Evolutionary conservation across 2,113 vertebrate genomes (phyloP).

Genomic region (Paramormyrops kingsleyae): DNA sequence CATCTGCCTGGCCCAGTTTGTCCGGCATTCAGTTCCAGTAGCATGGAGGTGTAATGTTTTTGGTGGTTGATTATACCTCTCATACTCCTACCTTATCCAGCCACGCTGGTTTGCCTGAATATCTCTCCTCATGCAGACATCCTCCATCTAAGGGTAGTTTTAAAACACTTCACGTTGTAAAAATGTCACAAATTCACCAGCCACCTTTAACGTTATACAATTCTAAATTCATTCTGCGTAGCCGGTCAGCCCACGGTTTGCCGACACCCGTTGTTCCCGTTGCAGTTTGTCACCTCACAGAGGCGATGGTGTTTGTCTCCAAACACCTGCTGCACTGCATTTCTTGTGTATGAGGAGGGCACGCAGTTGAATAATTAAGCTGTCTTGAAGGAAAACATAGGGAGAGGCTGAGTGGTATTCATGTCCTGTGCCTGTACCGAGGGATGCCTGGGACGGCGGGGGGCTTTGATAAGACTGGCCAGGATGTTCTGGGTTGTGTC

Average conservation of each 20-base stretch:
- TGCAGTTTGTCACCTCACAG: not conserved
- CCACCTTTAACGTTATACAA: not conserved
- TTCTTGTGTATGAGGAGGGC: not conserved
- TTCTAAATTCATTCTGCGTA: not conserved
- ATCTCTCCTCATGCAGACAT: not conserved
- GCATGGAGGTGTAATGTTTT: not conserved
- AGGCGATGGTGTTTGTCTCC: not conserved
- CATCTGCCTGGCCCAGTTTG: not conserved
- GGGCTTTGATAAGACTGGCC: constrained; percentile 58
- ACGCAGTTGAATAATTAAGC: not conserved
- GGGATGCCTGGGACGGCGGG: constrained; percentile 35
- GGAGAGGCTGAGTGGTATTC: not conserved
- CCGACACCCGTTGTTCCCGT: not conserved
- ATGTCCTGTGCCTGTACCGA: not conserved
- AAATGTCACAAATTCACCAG: not conserved
- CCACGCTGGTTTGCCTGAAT: not conserved
- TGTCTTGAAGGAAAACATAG: not conserved
- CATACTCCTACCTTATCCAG: not conserved
- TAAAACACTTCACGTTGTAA: not conserved
- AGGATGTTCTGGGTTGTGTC: constrained; percentile 48
- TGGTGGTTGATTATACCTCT: not conserved
- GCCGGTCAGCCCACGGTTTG: not conserved
- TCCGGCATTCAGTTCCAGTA: not conserved
- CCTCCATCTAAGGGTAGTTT: not conserved
- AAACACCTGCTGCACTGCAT: not conserved